Evolutionary conservation across 2,113 vertebrate species (phyloP).

Genomic region (Stigmatopora nigra): DNA sequence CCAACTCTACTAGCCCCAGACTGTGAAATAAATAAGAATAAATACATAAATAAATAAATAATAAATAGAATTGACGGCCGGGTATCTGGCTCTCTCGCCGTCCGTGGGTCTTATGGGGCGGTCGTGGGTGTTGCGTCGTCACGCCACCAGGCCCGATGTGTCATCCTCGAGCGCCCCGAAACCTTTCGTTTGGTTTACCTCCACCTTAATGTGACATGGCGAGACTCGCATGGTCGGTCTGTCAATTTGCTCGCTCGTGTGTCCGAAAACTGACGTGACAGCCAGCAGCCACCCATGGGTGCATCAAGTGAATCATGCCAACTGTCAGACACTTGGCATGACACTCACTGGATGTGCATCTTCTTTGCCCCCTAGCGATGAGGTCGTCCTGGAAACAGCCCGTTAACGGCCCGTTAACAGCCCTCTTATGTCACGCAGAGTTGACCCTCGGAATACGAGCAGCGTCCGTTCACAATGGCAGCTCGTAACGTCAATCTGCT

Average conservation of each 20-base stretch:
- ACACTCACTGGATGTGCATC: conserved; percentile 9
- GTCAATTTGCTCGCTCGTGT: neutral
- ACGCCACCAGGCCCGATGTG: conserved; percentile 18
- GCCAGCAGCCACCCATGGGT: neutral
- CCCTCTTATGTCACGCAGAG: too few species aligned
- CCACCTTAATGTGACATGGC: neutral
- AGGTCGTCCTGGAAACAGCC: conserved; percentile 29
- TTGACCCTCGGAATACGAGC: too few species aligned
- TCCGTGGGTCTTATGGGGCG: neutral
- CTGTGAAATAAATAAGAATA: too few species aligned
- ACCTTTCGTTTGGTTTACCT: neutral
- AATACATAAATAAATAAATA: too few species aligned
- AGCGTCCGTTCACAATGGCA: too few species aligned
- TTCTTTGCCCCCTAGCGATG: conserved; percentile 26
- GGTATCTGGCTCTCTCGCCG: too few species aligned
- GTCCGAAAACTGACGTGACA: neutral
- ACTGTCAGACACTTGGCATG: neutral
- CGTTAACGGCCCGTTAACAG: too few species aligned
- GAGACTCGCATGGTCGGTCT: neutral
- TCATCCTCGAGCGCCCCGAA: neutral
- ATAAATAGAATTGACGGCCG: too few species aligned
- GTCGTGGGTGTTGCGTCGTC: conserved; percentile 9
- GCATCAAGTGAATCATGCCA: neutral
- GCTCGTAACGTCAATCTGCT: too few species aligned
- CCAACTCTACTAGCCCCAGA: neutral